Conservation (phyloP, 2,113 vertebrate species). For the Megaceryle torquata region DNA sequence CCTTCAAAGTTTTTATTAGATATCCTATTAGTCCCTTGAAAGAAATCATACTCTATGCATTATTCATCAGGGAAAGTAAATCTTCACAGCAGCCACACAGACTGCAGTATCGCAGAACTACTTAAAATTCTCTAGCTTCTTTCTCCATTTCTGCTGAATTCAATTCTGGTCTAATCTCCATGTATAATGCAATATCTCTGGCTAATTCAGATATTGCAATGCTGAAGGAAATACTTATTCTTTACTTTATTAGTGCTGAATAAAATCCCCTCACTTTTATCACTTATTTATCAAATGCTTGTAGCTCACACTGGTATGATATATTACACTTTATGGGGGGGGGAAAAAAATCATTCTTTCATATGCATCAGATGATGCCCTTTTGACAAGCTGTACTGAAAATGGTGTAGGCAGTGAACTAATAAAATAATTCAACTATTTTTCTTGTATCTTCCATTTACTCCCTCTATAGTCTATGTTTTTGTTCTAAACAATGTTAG, state of each 20-base stretch:
- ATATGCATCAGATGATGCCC: neutral
- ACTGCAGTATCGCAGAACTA: neutral
- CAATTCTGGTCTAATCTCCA: slow-evolving; percentile 9
- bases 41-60: neutral
- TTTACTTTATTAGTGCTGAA: neutral
- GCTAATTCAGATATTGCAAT: slow-evolving; percentile 1
- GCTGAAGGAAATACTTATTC: neutral
- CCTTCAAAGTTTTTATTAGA: neutral
- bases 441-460: neutral
- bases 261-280: neutral
- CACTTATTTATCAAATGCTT: neutral
- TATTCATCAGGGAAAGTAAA: slow-evolving; percentile 20
- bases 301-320: neutral
- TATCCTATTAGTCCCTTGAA: slow-evolving; percentile 5
- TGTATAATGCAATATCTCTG: slow-evolving; percentile 5
- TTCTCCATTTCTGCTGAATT: slow-evolving; percentile 20
- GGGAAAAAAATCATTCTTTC: neutral
- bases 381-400: neutral
- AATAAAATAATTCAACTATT: neutral
- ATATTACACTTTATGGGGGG: neutral
- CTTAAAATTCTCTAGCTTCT: slow-evolving; percentile 36
- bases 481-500: neutral
- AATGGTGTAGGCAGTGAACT: neutral
- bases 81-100: neutral
- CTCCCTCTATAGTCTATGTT: neutral